A percentile compares a stretch with the other conserved stretches of the same genome.
Evolutionary conservation across 2,113 vertebrate genomes (phyloP).

Genomic region (Reinhardtius hippoglossoides): DNA sequence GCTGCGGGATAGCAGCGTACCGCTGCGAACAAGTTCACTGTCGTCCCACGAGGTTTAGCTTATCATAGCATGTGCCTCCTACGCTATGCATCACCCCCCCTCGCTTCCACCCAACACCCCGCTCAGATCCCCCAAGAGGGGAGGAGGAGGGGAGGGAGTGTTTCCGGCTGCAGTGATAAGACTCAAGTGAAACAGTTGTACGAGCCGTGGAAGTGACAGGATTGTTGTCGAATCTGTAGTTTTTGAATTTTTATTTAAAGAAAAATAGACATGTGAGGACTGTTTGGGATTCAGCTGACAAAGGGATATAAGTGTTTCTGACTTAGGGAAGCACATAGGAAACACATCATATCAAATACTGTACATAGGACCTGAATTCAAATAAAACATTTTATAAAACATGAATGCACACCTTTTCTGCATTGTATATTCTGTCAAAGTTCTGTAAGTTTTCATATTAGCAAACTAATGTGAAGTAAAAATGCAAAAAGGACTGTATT

Average conservation of each 20-base stretch:
- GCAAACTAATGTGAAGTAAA: too few relatives aligned
- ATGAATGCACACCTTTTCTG: too few relatives aligned
- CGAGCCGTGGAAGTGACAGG: background rate
- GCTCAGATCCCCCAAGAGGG: conserved; percentile 38
- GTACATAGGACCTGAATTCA: too few relatives aligned
- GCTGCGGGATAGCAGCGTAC: conserved; percentile 64
- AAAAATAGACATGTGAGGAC: background rate
- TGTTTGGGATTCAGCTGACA: background rate
- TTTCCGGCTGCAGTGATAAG: conserved; percentile 42
- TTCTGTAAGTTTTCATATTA: too few relatives aligned
- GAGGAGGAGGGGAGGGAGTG: conserved; percentile 10
- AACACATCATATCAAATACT: background rate
- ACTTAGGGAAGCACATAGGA: background rate
- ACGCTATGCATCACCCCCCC: conserved; percentile 36
- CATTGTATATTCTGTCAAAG: too few relatives aligned
- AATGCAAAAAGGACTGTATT: too few relatives aligned
- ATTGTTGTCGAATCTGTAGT: background rate
- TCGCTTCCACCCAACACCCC: conserved; percentile 3
- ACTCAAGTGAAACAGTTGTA: conserved; percentile 57
- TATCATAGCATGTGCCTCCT: conserved; percentile 63
- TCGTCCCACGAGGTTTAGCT: conserved; percentile 69
- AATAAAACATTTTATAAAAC: too few relatives aligned
- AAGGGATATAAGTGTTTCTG: background rate
- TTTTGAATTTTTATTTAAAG: background rate
- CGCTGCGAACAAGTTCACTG: conserved; percentile 63